A percentile compares a stretch with the other conserved stretches of the same genome.
These are phyloP conservation scores for Rhadinocentrus ornatus DNA, from an alignment of 2,797 vertebrate species.

Conservation along the genomic window DNA sequence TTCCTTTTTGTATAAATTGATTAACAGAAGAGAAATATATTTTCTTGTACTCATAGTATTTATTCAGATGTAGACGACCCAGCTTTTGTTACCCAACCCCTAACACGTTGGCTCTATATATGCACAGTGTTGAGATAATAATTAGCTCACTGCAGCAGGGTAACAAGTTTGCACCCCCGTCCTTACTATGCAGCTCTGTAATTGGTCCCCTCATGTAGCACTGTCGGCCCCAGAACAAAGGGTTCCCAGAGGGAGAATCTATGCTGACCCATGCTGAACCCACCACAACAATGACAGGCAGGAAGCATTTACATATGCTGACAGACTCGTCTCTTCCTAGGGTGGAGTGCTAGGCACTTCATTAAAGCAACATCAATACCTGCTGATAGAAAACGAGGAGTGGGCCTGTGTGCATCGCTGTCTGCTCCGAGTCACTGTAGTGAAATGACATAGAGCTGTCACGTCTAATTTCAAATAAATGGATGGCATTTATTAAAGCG, in stretches of 20 bases:
- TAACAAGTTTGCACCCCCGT: slow-evolving; percentile 83
- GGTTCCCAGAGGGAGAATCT: slow-evolving; percentile 82
- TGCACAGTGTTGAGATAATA: slow-evolving; percentile 76
- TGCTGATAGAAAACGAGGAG: slow-evolving; percentile 80
- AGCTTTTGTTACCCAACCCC: slow-evolving; percentile 51
- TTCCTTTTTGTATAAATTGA: slow-evolving; percentile 37
- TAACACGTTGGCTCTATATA: slow-evolving; percentile 30
- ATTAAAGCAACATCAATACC: slow-evolving; percentile 86
- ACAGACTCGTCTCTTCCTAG: slow-evolving; percentile 81
- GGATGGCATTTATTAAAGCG: slow-evolving; percentile 75
- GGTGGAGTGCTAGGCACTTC: slow-evolving; percentile 79
- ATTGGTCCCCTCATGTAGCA: slow-evolving; percentile 86
- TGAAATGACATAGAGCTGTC: slow-evolving; percentile 77
- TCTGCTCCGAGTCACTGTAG: slow-evolving; percentile 66
- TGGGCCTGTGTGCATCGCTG: slow-evolving; percentile 69
- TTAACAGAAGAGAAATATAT: slow-evolving; percentile 18
- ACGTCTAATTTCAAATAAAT: slow-evolving; percentile 79
- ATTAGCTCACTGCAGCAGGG: slow-evolving; percentile 83
- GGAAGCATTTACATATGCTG: slow-evolving; percentile 86
- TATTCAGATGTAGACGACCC: slow-evolving; percentile 18
- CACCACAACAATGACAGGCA: slow-evolving; percentile 81
- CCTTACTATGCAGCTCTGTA: slow-evolving; percentile 82
- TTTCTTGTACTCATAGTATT: slow-evolving; percentile 9
- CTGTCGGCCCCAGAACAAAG: slow-evolving; percentile 83
- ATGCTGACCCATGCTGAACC: slow-evolving; percentile 83